These are phyloP conservation scores for Criorhina ranunculi DNA, from an alignment of 2,888 invertebrate species.

Conservation along the genomic window DNA sequence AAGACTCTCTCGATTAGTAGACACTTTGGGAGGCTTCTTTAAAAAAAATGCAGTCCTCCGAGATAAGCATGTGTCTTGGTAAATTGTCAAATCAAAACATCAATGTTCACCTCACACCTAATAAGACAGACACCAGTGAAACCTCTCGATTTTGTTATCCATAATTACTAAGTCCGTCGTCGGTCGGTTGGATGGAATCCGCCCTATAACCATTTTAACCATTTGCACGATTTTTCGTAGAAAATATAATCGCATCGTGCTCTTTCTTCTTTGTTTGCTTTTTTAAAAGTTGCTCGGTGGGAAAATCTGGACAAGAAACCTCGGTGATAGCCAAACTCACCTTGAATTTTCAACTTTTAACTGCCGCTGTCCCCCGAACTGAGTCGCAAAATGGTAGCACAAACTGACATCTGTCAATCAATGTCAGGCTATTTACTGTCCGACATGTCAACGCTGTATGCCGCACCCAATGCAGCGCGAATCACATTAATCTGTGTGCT, in stretches of 20 bases:
- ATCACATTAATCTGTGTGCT: conserved; percentile 40
- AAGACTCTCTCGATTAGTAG: too few relatives aligned
- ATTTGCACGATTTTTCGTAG: background rate
- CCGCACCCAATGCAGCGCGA: conserved; percentile 30
- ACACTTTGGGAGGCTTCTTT: too few relatives aligned
- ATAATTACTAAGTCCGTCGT: too few relatives aligned
- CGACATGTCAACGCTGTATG: conserved; percentile 2
- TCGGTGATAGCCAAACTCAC: background rate
- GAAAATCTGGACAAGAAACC: conserved; percentile 15
- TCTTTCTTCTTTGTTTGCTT: too few relatives aligned
- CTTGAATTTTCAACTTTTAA: background rate
- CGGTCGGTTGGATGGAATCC: too few relatives aligned
- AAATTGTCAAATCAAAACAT: too few relatives aligned
- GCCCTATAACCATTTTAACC: too few relatives aligned
- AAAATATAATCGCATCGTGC: background rate
- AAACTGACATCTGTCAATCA: conserved; percentile 35
- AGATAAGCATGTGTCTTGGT: too few relatives aligned
- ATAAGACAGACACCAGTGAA: too few relatives aligned
- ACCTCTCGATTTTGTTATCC: too few relatives aligned
- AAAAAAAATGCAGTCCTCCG: too few relatives aligned
- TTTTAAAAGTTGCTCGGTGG: background rate
- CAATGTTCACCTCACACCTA: too few relatives aligned
- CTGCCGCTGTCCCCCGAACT: background rate
- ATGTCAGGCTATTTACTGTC: conserved; percentile 33
- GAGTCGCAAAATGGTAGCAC: conserved; percentile 1